Base-by-base conservation (phyloP, 2,113 vertebrate species). In the Dicrurus megarhynchus region DNA sequence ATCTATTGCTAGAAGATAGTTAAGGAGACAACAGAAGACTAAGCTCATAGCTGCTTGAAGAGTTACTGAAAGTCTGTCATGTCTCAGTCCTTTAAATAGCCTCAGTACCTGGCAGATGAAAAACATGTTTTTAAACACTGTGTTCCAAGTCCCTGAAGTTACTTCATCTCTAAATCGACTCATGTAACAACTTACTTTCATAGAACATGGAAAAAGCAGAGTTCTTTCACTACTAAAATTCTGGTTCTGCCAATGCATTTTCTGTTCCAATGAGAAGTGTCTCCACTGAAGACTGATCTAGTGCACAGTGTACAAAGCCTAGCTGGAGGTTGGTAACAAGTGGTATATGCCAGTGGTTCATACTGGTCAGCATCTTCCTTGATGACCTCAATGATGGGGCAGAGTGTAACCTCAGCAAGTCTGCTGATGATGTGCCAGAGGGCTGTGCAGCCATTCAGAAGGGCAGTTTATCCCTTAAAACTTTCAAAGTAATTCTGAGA, bases 51-150 rank as follows among this genome's bases (percentile, higher is more conserved):
- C 35, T 74, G 35, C 42, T 52, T 88, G 71, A 83, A 91, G 37
- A 80, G 52, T 37, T 63, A 44, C 32, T 50, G 39, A 16, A 61
- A 70, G 68, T 74, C 37, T 84, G 52, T 84, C 10, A 2, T 52
- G 79, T 78, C 47, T 88, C 46, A 44, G 49, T 84, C 35, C 68
- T 96, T 94, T 78, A 94, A 96, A 90, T 93, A 91, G 50, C 60
- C 73, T 80, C 35, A 32, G 35, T 96, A 90, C 79, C 64, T 74
- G 37, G 47, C 68, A 88, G 68, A 74, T 52, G 23, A 94, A 90
- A 89, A 96, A 70, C 27, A 14, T 96, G 71, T 88, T 95, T 95
- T 95, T 86, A 86, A 92, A 92, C 68, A 37, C 52, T 30, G 33
- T 88, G 71, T 95, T 90, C 86, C 68, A 80, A 87, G 83, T 74